A percentile compares a stretch with the other conserved stretches of the same genome.
Conservation (phyloP, 1,140 invertebrate species). For the Nixonia krombeini region DNA sequence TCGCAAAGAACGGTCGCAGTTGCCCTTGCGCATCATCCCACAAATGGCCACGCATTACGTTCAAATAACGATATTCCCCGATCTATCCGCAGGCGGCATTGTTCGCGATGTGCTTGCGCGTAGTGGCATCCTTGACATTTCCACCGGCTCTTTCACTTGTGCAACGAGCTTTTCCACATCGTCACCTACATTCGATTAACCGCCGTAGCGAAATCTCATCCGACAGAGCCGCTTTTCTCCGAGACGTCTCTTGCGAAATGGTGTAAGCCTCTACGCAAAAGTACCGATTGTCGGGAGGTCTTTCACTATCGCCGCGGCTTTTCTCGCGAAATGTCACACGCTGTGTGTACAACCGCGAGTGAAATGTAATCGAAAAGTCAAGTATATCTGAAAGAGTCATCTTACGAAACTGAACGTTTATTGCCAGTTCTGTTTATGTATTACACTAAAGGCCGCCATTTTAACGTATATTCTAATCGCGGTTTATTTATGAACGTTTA, state of each 20-base stretch:
- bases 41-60: conserved; percentile 42
- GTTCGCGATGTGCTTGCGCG: conserved; percentile 37
- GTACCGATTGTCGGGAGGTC: background rate
- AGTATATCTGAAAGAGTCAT: background rate
- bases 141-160: conserved; percentile 63
- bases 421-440: too few relatives aligned
- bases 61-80: conserved; percentile 49
- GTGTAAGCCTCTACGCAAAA: conserved; percentile 16
- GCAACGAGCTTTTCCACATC: conserved; percentile 57
- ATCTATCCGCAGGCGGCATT: conserved; percentile 40
- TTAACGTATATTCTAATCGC: too few relatives aligned
- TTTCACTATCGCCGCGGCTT: conserved; percentile 6
- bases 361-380: background rate
- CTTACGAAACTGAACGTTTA: background rate
- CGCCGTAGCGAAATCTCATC: conserved; percentile 6
- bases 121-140: conserved; percentile 69
- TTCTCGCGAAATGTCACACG: conserved; percentile 18
- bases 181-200: conserved; percentile 53
- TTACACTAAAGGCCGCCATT: too few relatives aligned
- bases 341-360: background rate
- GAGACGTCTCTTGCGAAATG: conserved; percentile 24
- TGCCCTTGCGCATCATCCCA: conserved; percentile 21
- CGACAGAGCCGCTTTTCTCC: conserved; percentile 23
- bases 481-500: too few relatives aligned
- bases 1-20: background rate